Conservation (phyloP, 2,888 invertebrate species). For the Amiota minor region DNA sequence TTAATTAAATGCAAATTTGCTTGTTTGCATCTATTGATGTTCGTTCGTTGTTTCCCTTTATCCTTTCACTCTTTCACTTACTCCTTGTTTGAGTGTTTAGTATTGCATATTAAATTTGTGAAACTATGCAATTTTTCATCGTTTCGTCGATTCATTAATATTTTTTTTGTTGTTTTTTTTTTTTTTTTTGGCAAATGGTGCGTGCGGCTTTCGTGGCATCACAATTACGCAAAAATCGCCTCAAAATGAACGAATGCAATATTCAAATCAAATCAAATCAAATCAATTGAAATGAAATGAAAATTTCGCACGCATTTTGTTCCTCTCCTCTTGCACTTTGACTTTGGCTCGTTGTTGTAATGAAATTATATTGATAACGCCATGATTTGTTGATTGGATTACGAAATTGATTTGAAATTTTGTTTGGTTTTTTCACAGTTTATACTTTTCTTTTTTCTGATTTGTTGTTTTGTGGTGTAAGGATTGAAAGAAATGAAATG, state of each 20-base stretch:
- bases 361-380: slow-evolving; percentile 19
- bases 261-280: slow-evolving; percentile 20
- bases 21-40: slow-evolving; percentile 35
- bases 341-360: not conserved
- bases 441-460: not conserved
- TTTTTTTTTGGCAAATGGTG: slow-evolving; percentile 4
- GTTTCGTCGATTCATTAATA: not conserved
- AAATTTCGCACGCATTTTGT: slow-evolving; percentile 1
- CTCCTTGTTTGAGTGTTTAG: not conserved
- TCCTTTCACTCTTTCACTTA: not conserved
- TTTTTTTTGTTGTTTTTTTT: not conserved
- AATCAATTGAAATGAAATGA: not conserved
- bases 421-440: not conserved
- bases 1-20: slow-evolving; percentile 49
- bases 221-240: slow-evolving; percentile 6
- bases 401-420: slow-evolving; percentile 1
- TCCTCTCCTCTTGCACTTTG: not conserved
- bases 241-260: slow-evolving; percentile 14
- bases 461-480: too few relatives aligned
- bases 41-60: slow-evolving; percentile 24
- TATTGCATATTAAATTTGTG: slow-evolving; percentile 14
- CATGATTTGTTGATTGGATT: slow-evolving; percentile 14
- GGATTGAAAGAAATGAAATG: too few relatives aligned
- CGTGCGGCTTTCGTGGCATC: not conserved
- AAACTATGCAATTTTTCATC: not conserved